Evolutionary conservation across 2,113 vertebrate genomes (phyloP).

Genomic region (Proteles cristata): DNA sequence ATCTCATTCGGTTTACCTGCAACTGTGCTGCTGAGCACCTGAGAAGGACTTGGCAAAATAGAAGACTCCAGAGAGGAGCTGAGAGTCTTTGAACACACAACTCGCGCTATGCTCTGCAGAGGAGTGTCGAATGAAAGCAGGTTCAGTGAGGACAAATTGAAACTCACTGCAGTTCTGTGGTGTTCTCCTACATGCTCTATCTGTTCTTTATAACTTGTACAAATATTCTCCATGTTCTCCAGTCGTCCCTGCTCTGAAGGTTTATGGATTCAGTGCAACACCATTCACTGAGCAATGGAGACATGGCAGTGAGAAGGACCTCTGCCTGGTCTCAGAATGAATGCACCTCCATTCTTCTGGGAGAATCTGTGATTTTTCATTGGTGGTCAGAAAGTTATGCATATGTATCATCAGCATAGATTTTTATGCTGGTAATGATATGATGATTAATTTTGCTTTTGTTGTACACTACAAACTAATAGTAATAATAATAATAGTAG

Average conservation of each 20-base stretch:
- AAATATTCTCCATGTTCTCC: background rate
- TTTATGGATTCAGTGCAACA: background rate
- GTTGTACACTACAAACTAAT: background rate
- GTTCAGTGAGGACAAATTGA: background rate
- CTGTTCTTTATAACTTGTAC: background rate
- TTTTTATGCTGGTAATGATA: background rate
- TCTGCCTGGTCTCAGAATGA: background rate
- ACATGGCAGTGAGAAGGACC: background rate
- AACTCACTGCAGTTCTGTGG: fast-evolving
- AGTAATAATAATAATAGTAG: background rate
- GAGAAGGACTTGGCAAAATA: background rate
- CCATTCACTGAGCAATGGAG: background rate
- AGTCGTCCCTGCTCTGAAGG: background rate
- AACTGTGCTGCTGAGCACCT: too few species aligned
- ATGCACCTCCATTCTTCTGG: background rate
- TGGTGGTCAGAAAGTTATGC: background rate
- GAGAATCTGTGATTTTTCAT: background rate
- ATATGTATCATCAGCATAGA: background rate
- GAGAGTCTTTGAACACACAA: too few species aligned
- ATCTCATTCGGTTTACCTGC: background rate
- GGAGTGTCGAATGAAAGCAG: background rate
- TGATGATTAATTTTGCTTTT: background rate
- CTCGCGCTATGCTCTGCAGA: background rate
- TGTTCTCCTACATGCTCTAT: background rate
- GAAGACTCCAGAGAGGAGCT: background rate